Percentiles rank a stretch among this genome's conserved stretches.
phyloP scores from a whole-genome alignment of 2,888 invertebrate species.

The Ormyrus labotus region DNA sequence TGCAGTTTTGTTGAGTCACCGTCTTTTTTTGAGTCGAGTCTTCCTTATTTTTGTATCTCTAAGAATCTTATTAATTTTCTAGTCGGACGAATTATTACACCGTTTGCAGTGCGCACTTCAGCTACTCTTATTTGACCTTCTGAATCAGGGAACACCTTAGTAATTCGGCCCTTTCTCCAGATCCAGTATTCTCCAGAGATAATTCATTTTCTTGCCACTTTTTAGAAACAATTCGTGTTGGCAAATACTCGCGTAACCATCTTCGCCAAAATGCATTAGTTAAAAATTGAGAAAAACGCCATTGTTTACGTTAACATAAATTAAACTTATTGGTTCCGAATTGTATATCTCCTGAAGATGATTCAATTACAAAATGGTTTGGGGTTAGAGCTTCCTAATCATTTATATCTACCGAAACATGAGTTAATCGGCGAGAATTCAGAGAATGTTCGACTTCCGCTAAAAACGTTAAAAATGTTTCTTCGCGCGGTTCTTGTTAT shows the following conservation, averaged over 20 bases:
- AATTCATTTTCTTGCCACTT: background rate
- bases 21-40: no score
- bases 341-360: background rate
- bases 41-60: no score
- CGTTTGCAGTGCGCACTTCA: background rate
- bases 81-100: background rate
- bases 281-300: background rate
- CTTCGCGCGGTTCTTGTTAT: slow-evolving; percentile 13
- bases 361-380: slow-evolving; percentile 44
- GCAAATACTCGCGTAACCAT: background rate
- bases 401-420: slow-evolving; percentile 17
- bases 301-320: background rate
- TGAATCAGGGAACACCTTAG: background rate
- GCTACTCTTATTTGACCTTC: background rate
- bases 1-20: background rate
- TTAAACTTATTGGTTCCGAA: background rate
- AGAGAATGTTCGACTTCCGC: slow-evolving; percentile 35
- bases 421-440: slow-evolving; percentile 38
- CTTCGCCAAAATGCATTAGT: background rate
- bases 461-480: slow-evolving; percentile 20
- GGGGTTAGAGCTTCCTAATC: slow-evolving; percentile 29
- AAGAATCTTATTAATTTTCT: no score
- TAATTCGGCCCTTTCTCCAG: background rate
- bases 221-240: background rate
- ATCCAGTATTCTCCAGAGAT: no score